These are phyloP conservation scores for Hydrochoerus hydrochaeris DNA, from an alignment of 2,113 vertebrate genomes.

Conservation along the genomic window DNA sequence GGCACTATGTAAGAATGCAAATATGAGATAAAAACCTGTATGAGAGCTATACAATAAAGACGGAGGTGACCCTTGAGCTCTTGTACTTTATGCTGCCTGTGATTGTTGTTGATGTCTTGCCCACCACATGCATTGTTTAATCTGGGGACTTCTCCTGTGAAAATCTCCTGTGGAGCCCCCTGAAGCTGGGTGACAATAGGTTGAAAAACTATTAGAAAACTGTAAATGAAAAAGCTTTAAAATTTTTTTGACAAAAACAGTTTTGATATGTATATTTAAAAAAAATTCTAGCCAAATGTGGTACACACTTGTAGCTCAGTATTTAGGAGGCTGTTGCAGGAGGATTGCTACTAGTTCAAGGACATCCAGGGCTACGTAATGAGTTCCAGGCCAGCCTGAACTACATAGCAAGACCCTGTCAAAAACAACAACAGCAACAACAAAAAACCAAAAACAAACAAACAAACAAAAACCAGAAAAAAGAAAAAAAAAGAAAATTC, in stretches of 20 bases:
- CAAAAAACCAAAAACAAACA: too few species aligned
- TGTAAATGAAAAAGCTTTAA: conserved; percentile 13
- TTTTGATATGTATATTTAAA: neutral
- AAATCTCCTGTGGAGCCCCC: neutral
- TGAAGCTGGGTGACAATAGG: neutral
- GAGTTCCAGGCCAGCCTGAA: neutral
- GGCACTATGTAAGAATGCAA: neutral
- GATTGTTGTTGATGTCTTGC: neutral
- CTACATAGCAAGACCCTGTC: neutral
- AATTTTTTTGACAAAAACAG: neutral
- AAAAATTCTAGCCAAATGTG: neutral
- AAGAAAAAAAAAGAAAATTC: neutral
- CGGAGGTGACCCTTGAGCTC: neutral
- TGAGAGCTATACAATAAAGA: neutral
- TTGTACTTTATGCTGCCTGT: neutral
- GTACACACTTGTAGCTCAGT: neutral
- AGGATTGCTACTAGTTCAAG: neutral
- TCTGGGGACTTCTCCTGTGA: neutral
- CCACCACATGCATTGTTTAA: neutral
- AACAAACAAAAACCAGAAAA: neutral
- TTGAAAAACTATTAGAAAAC: neutral
- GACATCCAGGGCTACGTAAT: neutral
- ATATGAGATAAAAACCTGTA: neutral
- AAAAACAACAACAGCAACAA: neutral
- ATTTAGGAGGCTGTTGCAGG: neutral